These are phyloP conservation scores for Pseudomyrmex concolor DNA, from an alignment of 1,140 invertebrate genomes.

Conservation along the genomic window DNA sequence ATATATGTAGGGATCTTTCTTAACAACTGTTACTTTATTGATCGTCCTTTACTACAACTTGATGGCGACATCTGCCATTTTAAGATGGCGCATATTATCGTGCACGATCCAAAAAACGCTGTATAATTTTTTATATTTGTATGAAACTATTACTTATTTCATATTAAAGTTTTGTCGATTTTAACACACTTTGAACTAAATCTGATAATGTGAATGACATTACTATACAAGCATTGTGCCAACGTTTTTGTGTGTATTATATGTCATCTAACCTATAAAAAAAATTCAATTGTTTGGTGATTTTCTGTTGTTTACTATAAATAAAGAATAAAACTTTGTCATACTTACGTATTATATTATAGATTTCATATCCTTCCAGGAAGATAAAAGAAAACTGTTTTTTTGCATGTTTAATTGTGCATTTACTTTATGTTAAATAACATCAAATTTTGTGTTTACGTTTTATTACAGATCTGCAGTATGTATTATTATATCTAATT, in stretches of 20 bases:
- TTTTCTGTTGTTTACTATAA: neutral
- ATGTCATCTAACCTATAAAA: constrained; percentile 37
- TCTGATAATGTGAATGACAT: constrained; percentile 1
- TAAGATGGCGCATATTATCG: constrained; percentile 14
- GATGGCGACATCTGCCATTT: neutral
- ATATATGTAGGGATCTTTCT: neutral
- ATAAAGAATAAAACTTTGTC: too few relatives aligned
- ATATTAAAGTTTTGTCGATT: neutral
- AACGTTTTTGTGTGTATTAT: neutral
- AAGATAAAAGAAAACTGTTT: too few relatives aligned
- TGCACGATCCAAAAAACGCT: neutral
- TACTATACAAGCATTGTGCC: neutral
- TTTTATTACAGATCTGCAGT: constrained; percentile 2
- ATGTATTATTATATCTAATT: constrained; percentile 1
- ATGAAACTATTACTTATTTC: neutral
- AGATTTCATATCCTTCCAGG: too few relatives aligned
- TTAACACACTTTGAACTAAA: neutral
- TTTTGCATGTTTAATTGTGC: too few relatives aligned
- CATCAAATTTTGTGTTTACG: neutral
- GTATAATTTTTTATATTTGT: neutral
- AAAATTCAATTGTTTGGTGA: neutral
- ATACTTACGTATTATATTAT: too few relatives aligned
- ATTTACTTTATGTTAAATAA: too few relatives aligned
- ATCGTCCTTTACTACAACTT: neutral
- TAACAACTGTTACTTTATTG: constrained; percentile 7